Base-by-base conservation (phyloP, 2,113 vertebrate species). In the Calypte anna region DNA sequence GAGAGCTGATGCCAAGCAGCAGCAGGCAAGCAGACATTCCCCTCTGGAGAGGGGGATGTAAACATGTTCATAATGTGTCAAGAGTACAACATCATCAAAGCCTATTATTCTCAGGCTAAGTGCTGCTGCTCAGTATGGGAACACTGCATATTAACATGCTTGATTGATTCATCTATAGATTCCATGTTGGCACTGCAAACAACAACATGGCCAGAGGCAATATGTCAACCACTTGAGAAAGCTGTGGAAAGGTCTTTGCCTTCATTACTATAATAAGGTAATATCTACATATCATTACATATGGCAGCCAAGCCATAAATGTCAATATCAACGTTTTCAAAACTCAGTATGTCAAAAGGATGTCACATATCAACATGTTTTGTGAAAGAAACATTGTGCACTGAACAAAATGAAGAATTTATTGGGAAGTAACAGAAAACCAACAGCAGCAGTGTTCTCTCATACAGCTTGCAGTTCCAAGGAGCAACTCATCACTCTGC, bases 91-190 rank as follows among this genome's bases (percentile, higher is more conserved):
- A 59, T 7, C 48, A 80, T 50, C 77, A 82, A 81, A 91, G 28
- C 6, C 58, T 31, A 22, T 75, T 46, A 40, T 79, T 83, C 58
- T 81, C 62, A 53, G 33, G 30, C 46, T 89, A 72, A 92, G 59
- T 59, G 22, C 30, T 69, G 40, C 50, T 78, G 14, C 24, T 66
- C 6, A 55, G 0, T 18, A 74, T n/a, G 48, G 79, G 46, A 86
- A 28, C 8, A 6, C 11, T 31, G 46, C 12, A 40, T 44, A 33
- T 57, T 76, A 90, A 12, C 30, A 48, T 58, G 44, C 40, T 50
- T 64, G 69, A 91, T 86, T 90, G 54, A 87, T 82, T 30, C 70
- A 46, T 58, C 62, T 80, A 27, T 79, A 74, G 76, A 76, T 55
- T 83, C 33, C 7, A 11, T n/a, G n/a, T 13, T 88, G 64, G 50